Base-by-base conservation (phyloP, 2,113 vertebrate species). In the Sitta europaea region DNA sequence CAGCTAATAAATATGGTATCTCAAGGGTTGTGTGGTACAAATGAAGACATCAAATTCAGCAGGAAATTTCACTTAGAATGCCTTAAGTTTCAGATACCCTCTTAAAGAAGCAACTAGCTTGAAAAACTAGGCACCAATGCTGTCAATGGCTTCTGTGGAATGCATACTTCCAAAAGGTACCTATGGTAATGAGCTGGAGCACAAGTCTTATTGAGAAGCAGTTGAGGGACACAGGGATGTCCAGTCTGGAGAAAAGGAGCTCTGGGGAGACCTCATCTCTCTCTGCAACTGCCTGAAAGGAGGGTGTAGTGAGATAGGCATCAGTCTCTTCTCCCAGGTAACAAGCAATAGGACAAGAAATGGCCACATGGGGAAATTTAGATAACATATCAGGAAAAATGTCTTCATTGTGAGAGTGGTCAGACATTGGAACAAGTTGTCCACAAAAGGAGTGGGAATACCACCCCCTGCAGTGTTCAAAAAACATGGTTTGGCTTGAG, bases 401-500 rank as follows among this genome's bases (percentile, higher is more conserved):
- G 28, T 58, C 5, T 47, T 82, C 62, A 54, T 47, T 48, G 25
- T 54, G 40, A 54, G 22, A 28, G n/a, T 42, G 22, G 35, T 54
- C 47, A 75, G 40, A 25, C 40, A 75, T 15, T 48, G 10, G 21
- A 90, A 75, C 8, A 75, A 61, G 20, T 35, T 68, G n/a, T 54
- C 14, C 47, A 68, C 11, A 25, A 5, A 75, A 68, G 14, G 5
- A 67, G 16, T 11, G 8, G 35, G 48, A 75, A 48, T 47, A 54
- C 4, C 29, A 48, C 23, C 18, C 24, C 54, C 13, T 82, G 29
- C 40, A 68, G 35, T 7, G 15, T 35, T 68, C 47, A 62, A 55
- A 75, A 45, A 48, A 75, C 12, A 20, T 0, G 1, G 1, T 54
- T 31, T n/a, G 47, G 48, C 10, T 5, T 16, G 14, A 36, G 21